Evolutionary conservation across 2,888 invertebrate species (phyloP).

Genomic region (Philereme transversata): DNA sequence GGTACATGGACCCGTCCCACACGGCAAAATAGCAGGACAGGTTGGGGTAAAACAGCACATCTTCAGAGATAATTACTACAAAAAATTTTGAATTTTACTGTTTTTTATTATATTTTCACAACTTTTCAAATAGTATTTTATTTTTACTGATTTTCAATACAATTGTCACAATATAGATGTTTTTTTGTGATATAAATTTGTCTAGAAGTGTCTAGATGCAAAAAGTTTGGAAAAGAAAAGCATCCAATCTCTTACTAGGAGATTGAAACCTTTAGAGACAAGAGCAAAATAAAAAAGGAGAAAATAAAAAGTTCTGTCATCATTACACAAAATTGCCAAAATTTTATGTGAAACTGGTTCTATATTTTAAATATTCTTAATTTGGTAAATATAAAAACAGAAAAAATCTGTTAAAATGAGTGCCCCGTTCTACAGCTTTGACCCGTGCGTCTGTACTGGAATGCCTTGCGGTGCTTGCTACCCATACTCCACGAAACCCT

Average conservation of each 20-base stretch:
- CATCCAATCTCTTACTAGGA: neutral
- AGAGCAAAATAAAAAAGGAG: neutral
- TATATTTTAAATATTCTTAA: slow-evolving; percentile 3
- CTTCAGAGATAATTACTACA: slow-evolving; percentile 1
- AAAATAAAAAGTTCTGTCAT: neutral
- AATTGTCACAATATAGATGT: neutral
- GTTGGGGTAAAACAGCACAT: slow-evolving; percentile 72
- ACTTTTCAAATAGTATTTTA: slow-evolving; percentile 21
- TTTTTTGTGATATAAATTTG: neutral
- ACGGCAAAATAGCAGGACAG: slow-evolving; percentile 72
- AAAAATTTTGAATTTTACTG: slow-evolving; percentile 14
- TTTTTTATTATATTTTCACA: slow-evolving; percentile 20
- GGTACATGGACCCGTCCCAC: slow-evolving; percentile 61
- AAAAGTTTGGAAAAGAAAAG: neutral
- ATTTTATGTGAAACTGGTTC: slow-evolving; percentile 19
- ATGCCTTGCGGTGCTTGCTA: slow-evolving; percentile 73
- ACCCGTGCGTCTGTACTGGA: slow-evolving; percentile 71
- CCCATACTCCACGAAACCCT: slow-evolving; percentile 71
- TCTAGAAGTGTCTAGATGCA: neutral
- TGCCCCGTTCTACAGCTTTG: slow-evolving; percentile 75
- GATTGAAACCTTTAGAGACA: neutral
- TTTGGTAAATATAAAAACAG: slow-evolving; percentile 44
- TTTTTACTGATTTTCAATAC: slow-evolving; percentile 3
- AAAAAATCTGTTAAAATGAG: slow-evolving; percentile 60
- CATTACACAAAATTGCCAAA: slow-evolving; percentile 5